These are phyloP conservation scores for Cathartes aura DNA, from an alignment of 2,113 vertebrate genomes.

Conservation along the genomic window DNA sequence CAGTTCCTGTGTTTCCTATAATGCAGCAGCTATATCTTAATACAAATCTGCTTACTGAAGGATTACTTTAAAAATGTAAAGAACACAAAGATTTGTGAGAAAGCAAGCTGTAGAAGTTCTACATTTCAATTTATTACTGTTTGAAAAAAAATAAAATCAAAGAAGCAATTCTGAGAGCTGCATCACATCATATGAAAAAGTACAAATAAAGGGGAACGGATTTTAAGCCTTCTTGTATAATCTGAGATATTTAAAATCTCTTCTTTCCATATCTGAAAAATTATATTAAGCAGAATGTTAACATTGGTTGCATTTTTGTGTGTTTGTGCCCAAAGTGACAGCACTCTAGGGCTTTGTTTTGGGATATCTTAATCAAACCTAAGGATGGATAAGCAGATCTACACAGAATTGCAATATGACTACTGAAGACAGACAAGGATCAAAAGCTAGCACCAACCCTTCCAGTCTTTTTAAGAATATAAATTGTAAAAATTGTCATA, in stretches of 20 bases:
- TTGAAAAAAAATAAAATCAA: constrained; percentile 35
- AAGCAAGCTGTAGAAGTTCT: neutral
- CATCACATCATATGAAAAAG: neutral
- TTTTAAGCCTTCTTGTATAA: constrained; percentile 36
- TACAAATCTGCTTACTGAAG: constrained; percentile 12
- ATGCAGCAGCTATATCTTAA: constrained; percentile 53
- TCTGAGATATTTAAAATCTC: constrained; percentile 24
- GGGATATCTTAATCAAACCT: constrained; percentile 71
- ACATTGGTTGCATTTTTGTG: constrained; percentile 53
- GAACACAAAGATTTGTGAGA: constrained; percentile 29
- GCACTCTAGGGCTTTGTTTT: constrained; percentile 72
- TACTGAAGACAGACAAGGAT: constrained; percentile 49
- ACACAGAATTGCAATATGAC: constrained; percentile 43
- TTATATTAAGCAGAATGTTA: constrained; percentile 43
- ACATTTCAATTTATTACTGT: constrained; percentile 15
- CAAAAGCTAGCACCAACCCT: constrained; percentile 47
- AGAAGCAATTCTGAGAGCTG: constrained; percentile 44
- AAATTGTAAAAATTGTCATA: constrained; percentile 32
- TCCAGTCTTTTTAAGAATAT: constrained; percentile 36
- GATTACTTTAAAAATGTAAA: constrained; percentile 52
- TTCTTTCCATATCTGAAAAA: constrained; percentile 30
- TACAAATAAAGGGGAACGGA: neutral
- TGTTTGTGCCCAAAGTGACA: constrained; percentile 67
- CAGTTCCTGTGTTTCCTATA: constrained; percentile 16
- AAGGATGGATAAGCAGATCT: constrained; percentile 67